Base-by-base conservation (phyloP, 2,888 invertebrate genomes). In the Taphrorychus bicolor region DNA sequence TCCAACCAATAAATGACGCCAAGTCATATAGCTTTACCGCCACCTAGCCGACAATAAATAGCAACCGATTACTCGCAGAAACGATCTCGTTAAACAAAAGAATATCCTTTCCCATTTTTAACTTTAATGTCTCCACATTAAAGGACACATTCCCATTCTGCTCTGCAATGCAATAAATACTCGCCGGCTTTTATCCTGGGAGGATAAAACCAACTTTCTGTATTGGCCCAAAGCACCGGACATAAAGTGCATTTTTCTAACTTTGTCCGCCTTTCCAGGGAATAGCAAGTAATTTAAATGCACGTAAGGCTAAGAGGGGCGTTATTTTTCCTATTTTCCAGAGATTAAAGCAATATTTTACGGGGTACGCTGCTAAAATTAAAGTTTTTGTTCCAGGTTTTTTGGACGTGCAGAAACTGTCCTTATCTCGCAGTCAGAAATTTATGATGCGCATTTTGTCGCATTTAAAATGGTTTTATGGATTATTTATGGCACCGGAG, bases 311-410 rank as follows among this genome's bases (percentile, higher is more conserved):
- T 80, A 79, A 76, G 78, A 78, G 79, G 78, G 79, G 77, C 74
- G 78, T 78, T 80, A 78, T 79, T 80, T 80, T 79, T 78, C 79
- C 77, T 79, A 80, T 80, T 81, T 79, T 74, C 74, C 80, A 75
- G 79, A 82, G 82, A 82, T 82, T 82, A 82, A 82, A 82, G 82
- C 81, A 80, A 82, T 82, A 82, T 82, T 82, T 82, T 80, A 82
- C 80, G 73, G 60, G 75, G 76, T 74, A 73, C 70, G 72, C 73
- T 73, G 72, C 74, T 70, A 73, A 81, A 81, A 82, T 82, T 81
- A 82, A 82, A 82, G 81, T 82, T 82, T 81, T 76, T 65, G 63
- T 51, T 63, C 61, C 49, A 63, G 32, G 45, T 60, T 54, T 45
- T 45, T 45, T 53, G 53, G 76, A 79, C 79, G 79, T 80, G 79